Base-by-base conservation (phyloP, 1,140 invertebrate genomes). In the Stegodyphus mimosarum region DNA sequence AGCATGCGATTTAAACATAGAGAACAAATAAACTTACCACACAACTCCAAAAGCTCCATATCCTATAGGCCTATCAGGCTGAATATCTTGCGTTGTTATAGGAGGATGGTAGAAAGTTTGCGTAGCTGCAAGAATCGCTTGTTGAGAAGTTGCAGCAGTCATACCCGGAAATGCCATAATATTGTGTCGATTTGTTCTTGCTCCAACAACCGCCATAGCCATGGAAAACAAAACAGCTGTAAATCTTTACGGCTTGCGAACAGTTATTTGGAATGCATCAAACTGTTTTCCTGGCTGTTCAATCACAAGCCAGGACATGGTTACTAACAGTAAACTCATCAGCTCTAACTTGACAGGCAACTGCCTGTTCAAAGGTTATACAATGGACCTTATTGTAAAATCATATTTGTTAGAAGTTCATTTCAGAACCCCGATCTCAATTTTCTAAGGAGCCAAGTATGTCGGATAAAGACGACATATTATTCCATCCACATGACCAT, bases 41-140 rank as follows among this genome's bases (percentile, higher is more conserved):
- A 99, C 98, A 89, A 99, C 98, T 89, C 98, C 98, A 92, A 99
- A 99, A 88, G 98, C 98, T 90, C 98, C 98, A 91, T 99, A 99
- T 88, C 98, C 98, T 90, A 99, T 99, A 87, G 98, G 98, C 91
- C 97, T 94, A 92, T 99, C 98, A 73, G 97, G 96, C 50, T 86
- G 85, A 50, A 86, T 86, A 48, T 86, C 70, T 75, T 79, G 76
- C 17, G 81, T 55, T 51, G 77, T 70, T 17, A 88, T 76, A 49
- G 88, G 67, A 48, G 88, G 52, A 79, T 88, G 87, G 88, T 92
- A 91, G 86, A 91, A 87, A 87, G 88, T 90, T 88, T 92, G 93
- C 88, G 92, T 92, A 87, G 93, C 93, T 88, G 93, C 92, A 89
- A 94, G 91, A 89, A 93, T 92, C 88, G 93, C 94, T 90, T 94